Base-by-base conservation (phyloP, 1,140 invertebrate genomes). In the Ditylenchus dipsaci region DNA sequence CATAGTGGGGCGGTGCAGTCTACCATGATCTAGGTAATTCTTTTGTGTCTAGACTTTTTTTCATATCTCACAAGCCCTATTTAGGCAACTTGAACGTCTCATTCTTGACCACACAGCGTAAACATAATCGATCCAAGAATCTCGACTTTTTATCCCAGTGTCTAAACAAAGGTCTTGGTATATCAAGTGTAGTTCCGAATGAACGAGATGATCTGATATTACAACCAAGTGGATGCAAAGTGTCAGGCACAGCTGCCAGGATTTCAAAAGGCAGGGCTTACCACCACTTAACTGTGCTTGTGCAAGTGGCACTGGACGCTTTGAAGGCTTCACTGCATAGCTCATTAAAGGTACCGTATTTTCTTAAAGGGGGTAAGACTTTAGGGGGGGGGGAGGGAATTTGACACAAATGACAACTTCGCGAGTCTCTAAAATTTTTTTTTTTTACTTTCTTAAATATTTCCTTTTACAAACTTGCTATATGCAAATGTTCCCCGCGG, bases 1-100 rank as follows among this genome's bases (percentile, higher is more conserved):
- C 91, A 92, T 78, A 95, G 92, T 84, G 94, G 93, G 95, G 95
- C 67, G 93, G 93, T 11, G 90, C 92, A 19, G 93, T 97, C 21
- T 98, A 93, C 84, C 94, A 98, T 84, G 95, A 97, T 84, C 78
- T 87, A 69, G 93, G 93, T 49, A 95, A 95, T 26, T 73, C 30
- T 33, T 56, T 29, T 38, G 33, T 33, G 19, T 57, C 19, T 62
- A 59, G 19, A 23, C 11, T n/a, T 5, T 7, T 23, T 47, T 63
- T 5, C 17, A 17, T n/a, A 7, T 43, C 3, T 5, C 63, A 38
- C 11, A 5, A 5, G 3, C 11, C 3, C 33, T 38, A 38, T 69
- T 67, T 15, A 45, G 72, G 81, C 8, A 81, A 81, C 62, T 23
- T 81, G 9, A 81, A 81, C 59, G 67, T 81, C 23, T 78, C 75